Percentiles rank a stretch among this genome's conserved stretches.
phyloP scores from a whole-genome alignment of 2,797 vertebrate species.

The Spea hammondii region DNA sequence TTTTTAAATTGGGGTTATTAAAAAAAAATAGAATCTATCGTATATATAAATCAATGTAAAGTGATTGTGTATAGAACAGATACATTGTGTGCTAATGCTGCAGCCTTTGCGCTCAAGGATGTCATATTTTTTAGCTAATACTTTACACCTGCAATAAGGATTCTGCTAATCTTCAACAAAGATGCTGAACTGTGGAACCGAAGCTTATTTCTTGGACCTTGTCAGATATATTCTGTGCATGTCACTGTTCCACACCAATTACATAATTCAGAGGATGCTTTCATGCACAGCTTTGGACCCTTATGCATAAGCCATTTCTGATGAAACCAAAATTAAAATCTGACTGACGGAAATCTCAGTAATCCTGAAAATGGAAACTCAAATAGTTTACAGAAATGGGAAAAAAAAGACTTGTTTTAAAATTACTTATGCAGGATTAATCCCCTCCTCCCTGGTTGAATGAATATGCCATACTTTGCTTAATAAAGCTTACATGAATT shows the following conservation, averaged over 20 bases:
- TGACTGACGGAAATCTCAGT: slow-evolving; percentile 78
- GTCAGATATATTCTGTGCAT: slow-evolving; percentile 70
- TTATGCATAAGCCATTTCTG: slow-evolving; percentile 72
- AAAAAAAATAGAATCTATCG: no score
- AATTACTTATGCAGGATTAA: slow-evolving; percentile 81
- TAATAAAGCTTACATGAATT: slow-evolving; percentile 77
- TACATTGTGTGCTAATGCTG: neutral
- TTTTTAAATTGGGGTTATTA: no score
- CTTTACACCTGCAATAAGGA: slow-evolving; percentile 58
- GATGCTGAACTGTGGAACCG: slow-evolving; percentile 69
- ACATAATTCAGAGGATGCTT: slow-evolving; percentile 73
- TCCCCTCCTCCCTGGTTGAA: slow-evolving; percentile 68
- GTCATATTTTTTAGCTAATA: slow-evolving; percentile 38
- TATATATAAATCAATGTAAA: neutral
- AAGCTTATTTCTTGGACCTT: slow-evolving; percentile 68
- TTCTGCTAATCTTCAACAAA: slow-evolving; percentile 73
- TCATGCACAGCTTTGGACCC: slow-evolving; percentile 71
- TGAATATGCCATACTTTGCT: slow-evolving; percentile 73
- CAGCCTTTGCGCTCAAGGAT: slow-evolving; percentile 20
- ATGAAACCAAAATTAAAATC: slow-evolving; percentile 78
- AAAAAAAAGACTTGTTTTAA: slow-evolving; percentile 75
- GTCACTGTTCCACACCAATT: slow-evolving; percentile 77
- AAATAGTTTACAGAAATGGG: slow-evolving; percentile 78
- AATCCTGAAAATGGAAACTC: slow-evolving; percentile 82
- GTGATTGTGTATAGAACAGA: neutral